phyloP scores from a whole-genome alignment of 2,113 vertebrate species.

The Megalops atlanticus region DNA sequence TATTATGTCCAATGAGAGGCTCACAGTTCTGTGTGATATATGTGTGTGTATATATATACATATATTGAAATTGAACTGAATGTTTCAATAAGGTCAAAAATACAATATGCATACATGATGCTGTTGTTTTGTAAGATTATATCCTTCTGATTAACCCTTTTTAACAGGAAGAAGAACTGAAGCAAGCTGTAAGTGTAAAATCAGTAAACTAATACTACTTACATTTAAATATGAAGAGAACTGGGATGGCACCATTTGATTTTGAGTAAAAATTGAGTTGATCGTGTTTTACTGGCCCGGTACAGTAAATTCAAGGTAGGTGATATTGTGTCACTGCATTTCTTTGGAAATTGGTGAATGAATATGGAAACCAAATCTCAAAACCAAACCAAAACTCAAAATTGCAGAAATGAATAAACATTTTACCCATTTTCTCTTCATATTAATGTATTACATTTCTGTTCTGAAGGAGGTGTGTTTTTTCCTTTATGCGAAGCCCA shows the following conservation, averaged over 20 bases:
- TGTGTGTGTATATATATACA: too few relatives aligned
- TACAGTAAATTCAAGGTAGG: not conserved
- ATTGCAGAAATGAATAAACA: not conserved
- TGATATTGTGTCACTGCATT: not conserved
- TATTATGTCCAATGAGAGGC: too few relatives aligned
- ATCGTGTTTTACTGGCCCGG: not conserved
- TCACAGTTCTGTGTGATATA: too few relatives aligned
- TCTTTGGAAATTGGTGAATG: not conserved
- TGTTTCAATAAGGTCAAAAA: not conserved
- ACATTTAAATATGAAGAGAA: slow-evolving; percentile 19
- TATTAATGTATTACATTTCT: not conserved
- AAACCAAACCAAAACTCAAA: not conserved
- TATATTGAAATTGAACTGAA: not conserved
- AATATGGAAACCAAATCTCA: not conserved
- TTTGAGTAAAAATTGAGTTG: not conserved
- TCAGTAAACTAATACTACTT: slow-evolving; percentile 21
- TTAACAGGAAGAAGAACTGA: slow-evolving; percentile 88
- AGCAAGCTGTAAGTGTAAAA: slow-evolving; percentile 81
- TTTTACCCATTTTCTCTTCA: not conserved
- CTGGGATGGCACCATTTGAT: not conserved
- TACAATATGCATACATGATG: not conserved
- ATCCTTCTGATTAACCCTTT: slow-evolving; percentile 68
- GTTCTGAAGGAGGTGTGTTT: not conserved
- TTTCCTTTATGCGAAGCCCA: slow-evolving; percentile 9
- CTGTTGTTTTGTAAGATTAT: not conserved